Conservation (phyloP, 2,888 invertebrate species). For the Drosophila neonasuta region DNA sequence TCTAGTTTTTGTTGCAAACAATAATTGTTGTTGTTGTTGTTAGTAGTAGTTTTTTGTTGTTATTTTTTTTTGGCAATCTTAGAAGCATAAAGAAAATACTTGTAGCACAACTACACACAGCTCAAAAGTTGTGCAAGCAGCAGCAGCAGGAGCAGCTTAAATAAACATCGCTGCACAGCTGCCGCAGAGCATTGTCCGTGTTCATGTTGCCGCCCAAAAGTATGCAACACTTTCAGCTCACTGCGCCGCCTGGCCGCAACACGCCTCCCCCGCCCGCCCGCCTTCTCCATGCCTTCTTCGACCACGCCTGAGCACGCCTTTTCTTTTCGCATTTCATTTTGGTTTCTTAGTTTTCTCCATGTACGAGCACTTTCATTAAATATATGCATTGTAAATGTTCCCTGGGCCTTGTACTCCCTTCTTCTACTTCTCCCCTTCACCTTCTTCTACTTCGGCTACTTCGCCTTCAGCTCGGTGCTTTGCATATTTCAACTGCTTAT, state of each 20-base stretch:
- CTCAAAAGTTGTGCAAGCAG: constrained; percentile 54
- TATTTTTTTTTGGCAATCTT: constrained; percentile 49
- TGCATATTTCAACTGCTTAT: constrained; percentile 65
- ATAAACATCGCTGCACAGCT: constrained; percentile 54
- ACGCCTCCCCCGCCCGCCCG: neutral
- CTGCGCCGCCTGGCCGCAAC: neutral
- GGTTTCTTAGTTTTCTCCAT: constrained; percentile 35
- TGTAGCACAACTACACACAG: constrained; percentile 35
- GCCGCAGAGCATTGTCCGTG: constrained; percentile 14
- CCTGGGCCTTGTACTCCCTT: constrained; percentile 40
- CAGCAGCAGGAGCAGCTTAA: constrained; percentile 54
- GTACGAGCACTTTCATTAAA: constrained; percentile 71
- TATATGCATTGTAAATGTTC: constrained; percentile 65
- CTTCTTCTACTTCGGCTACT: neutral
- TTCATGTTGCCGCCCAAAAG: constrained; percentile 45
- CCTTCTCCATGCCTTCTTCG: too few species aligned
- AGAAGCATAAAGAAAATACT: constrained; percentile 57
- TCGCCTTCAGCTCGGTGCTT: constrained; percentile 52
- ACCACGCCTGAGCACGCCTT: constrained; percentile 7
- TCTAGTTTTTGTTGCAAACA: constrained; percentile 39
- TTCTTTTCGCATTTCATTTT: constrained; percentile 41
- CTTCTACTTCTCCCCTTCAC: neutral
- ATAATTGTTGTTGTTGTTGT: constrained; percentile 16
- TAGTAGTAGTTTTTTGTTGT: constrained; percentile 46
- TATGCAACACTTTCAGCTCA: constrained; percentile 67